Percentiles rank a stretch among this genome's conserved stretches.
Evolutionary conservation across 1,140 invertebrate genomes (phyloP).

Genomic region (Eumeta japonica): DNA sequence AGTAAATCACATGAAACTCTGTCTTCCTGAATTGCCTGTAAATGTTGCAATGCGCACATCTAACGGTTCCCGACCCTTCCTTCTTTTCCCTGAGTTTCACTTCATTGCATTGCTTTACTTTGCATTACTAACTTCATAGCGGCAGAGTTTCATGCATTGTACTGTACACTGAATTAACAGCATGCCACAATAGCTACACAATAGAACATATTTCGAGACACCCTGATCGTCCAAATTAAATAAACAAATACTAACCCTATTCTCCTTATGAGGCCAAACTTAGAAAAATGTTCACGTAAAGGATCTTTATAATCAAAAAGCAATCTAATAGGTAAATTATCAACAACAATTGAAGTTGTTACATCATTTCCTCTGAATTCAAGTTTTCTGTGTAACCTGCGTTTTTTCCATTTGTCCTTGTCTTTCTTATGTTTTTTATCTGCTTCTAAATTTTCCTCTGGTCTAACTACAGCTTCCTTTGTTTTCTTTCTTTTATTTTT

Average conservation of each 20-base stretch:
- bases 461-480: conserved; percentile 5
- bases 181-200: too few species aligned
- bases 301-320: conserved; percentile 31
- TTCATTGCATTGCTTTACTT: too few species aligned
- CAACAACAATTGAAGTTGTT: conserved; percentile 23
- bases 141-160: too few species aligned
- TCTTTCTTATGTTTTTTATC: conserved; percentile 22
- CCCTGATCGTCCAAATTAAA: too few species aligned
- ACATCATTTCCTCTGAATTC: conserved; percentile 18
- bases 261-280: conserved; percentile 28
- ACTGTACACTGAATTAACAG: too few species aligned
- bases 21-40: too few species aligned
- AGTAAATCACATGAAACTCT: too few species aligned
- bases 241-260: conserved; percentile 27
- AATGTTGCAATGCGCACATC: too few species aligned
- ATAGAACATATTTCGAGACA: too few species aligned
- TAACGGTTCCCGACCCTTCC: too few species aligned
- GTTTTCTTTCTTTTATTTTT: conserved; percentile 22
- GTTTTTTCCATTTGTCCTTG: conserved; percentile 37
- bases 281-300: conserved; percentile 31
- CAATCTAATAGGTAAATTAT: conserved; percentile 33
- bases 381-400: conserved; percentile 40
- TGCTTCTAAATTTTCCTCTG: conserved; percentile 8
- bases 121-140: too few species aligned
- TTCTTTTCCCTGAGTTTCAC: too few species aligned